Base-by-base conservation (phyloP, 2,797 vertebrate genomes). In the Hafferia zeledoni region DNA sequence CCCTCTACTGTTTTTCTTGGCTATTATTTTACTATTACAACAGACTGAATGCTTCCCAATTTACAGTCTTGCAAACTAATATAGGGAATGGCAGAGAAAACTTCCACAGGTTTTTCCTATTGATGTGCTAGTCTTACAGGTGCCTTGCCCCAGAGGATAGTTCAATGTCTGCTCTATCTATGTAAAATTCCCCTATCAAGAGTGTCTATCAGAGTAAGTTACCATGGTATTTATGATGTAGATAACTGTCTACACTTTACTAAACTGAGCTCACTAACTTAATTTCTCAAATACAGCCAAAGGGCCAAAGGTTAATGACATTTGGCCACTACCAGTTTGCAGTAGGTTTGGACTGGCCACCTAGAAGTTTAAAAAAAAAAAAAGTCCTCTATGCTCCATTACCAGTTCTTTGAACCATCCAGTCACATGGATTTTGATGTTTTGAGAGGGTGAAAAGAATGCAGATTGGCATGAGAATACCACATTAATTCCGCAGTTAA, bases 401-500 rank as follows among this genome's bases (percentile, higher is more conserved):
- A 83, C 79, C 84, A 71, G 67, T 85, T 79, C 93, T 91, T 91
- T 97, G 89, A 94, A 94, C 84, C 86, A 96, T 93, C 64, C 67
- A 96, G 89, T 91, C 83, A 77, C 89, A 87, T 94, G 88, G 47
- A 95, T 96, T 88, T 94, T 94, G 57, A 95, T 94, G 96, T 90
- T 91, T 89, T 92, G 83, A 95, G 91, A 95, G 77, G 30, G 63
- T 2, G 24, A 92, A 86, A 92, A 94, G 92, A 95, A 96, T 72
- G 94, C 67, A 90, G 65, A 95, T 86, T 95, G 90, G 91, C 67
- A 94, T 71, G 83, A 95, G 77, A 94, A 96, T 90, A 85, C 57
- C 53, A 85, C 37, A 95, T 95, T 95, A 94, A 97, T 95, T 96
- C 96, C 97, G 95, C 90, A 72, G 64, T 85, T 93, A 95, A 97